These are phyloP conservation scores for Gryllus bimaculatus DNA, from an alignment of 1,140 invertebrate species.

Conservation along the genomic window DNA sequence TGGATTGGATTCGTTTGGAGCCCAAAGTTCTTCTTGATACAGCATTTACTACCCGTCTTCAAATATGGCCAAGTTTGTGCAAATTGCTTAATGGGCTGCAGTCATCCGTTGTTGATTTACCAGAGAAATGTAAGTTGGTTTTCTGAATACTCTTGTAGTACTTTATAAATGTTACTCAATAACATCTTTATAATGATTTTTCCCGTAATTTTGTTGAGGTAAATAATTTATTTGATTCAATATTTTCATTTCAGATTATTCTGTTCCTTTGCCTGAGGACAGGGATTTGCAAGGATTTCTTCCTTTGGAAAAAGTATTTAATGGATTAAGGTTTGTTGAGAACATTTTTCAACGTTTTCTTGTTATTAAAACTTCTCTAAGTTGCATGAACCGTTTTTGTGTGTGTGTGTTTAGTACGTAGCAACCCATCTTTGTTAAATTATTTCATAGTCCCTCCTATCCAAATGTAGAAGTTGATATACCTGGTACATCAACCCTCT, in stretches of 20 bases:
- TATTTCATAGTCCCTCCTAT: too few species aligned
- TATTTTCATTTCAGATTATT: slow-evolving; percentile 42
- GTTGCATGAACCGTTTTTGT: neutral
- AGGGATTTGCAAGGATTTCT: slow-evolving; percentile 68
- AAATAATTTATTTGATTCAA: neutral
- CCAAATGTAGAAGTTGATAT: too few species aligned
- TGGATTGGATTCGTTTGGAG: slow-evolving; percentile 58
- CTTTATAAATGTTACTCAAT: neutral
- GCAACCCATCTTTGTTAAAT: too few species aligned
- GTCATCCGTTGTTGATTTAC: slow-evolving; percentile 36
- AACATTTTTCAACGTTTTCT: neutral
- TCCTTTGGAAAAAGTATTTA: slow-evolving; percentile 53
- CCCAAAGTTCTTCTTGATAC: slow-evolving; percentile 44
- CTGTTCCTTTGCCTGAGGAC: slow-evolving; percentile 65
- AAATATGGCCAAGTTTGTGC: slow-evolving; percentile 72
- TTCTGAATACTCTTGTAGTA: neutral
- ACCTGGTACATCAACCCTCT: too few species aligned
- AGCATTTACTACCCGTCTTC: slow-evolving; percentile 53
- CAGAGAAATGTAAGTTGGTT: slow-evolving; percentile 38
- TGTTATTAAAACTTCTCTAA: neutral
- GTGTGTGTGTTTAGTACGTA: neutral
- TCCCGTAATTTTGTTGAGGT: neutral
- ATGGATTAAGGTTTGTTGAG: slow-evolving; percentile 35
- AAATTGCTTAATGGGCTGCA: slow-evolving; percentile 61
- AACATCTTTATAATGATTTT: neutral